Conservation (phyloP, 2,888 invertebrate species). For the Xylocampa areola region DNA sequence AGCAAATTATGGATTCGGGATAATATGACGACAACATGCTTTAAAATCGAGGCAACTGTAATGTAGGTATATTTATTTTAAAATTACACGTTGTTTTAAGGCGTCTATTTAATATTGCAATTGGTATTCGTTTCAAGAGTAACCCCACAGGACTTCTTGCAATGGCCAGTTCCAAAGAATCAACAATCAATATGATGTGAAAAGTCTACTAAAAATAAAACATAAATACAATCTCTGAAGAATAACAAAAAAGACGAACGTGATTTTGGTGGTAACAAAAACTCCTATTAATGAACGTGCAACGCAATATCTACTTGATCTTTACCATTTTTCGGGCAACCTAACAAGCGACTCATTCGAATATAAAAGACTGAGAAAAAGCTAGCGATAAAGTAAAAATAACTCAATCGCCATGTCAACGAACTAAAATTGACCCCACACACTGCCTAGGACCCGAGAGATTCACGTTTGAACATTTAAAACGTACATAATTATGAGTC, state of each 20-base stretch:
- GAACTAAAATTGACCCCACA: conserved; percentile 52
- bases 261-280: conserved; percentile 3
- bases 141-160: too few species aligned
- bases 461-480: conserved; percentile 65
- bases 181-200: too few species aligned
- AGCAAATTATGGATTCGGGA: too few species aligned
- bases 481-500: conserved; percentile 75
- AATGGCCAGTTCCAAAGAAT: too few species aligned
- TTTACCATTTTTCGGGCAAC: conserved; percentile 18
- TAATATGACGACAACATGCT: too few species aligned
- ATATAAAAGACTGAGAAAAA: conserved; percentile 19
- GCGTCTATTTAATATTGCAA: too few species aligned
- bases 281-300: conserved; percentile 18
- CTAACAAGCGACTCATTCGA: conserved; percentile 22
- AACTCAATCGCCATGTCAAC: conserved; percentile 52
- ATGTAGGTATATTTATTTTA: too few species aligned
- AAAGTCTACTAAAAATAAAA: not conserved
- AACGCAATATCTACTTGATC: conserved; percentile 25
- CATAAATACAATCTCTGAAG: too few species aligned
- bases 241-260: too few species aligned
- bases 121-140: too few species aligned
- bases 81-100: too few species aligned
- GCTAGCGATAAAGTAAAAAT: conserved; percentile 27
- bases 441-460: conserved; percentile 52
- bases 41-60: too few species aligned